Evolutionary conservation across 2,113 vertebrate species (phyloP), one percentile per base, ranked within the genome.

Genomic region (Maccullochella peelii): DNA sequence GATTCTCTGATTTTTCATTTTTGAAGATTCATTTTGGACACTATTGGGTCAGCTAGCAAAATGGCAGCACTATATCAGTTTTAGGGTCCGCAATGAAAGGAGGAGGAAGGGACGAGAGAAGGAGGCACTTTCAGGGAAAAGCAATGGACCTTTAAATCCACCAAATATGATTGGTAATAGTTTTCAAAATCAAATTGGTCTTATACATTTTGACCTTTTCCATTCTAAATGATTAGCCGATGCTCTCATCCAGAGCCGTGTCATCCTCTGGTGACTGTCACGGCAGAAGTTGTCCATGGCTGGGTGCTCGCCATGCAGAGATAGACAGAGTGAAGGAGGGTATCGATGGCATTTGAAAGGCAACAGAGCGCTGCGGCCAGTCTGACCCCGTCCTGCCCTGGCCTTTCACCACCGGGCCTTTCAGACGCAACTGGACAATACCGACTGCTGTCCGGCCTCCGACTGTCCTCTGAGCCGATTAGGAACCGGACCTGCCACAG

Each of bases 401-500:
- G 73, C 82, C 87, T 92, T 95, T 95, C 91, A 94, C 82, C 18
- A 0, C 66, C 69, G 62, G 61, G 83, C 83, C 88, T 95, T 95
- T 94, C 89, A 95, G 85, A 75, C 62, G 65, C 81, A 84, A 81
- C 88, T 86, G 93, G 89, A 96, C 95, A 96, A 95, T 95, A 90
- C 84, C 1, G 11, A 66, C 85, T 38, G 82, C 83, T 85, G 80
- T 83, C 79, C 84, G 85, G 88, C 73, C 87, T 91, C 82, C 49
- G 74, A 90, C 93, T 83, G 50, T 93, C 91, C 89, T 77, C 86
- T 94, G 94, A 95, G 93, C 94, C 91, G 93, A 95, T 95, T 95
- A 95, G 74, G 91, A 91, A 92, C 92, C 84, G 80, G 85, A 84
- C 88, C 89, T 89, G 88, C 90, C 85, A 77, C 79, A 80, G 70